Evolutionary conservation across 2,888 invertebrate genomes (phyloP), one percentile per base, ranked within the genome.

Genomic region (Odiellus spinosus): DNA sequence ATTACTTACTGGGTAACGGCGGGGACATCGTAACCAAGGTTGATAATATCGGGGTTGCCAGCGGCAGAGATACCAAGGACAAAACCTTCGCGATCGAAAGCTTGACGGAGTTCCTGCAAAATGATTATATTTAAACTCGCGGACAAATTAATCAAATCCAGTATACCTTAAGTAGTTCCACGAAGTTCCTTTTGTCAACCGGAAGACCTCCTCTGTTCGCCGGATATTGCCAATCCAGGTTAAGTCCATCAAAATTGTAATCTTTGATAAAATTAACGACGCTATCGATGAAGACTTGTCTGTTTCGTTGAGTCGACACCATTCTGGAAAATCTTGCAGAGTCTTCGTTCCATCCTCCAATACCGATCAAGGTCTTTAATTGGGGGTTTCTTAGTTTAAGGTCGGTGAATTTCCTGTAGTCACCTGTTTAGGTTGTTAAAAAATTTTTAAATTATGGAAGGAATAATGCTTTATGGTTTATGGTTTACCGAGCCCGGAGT

Each of bases 171-270:
- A 82, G 78, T 17, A 88, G 67, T 0, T 68, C 61, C 0, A 82
- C 77, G 59, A 83, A 87, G 62, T 86, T 85, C 35, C 74, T 71
- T 58, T 78, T 81, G 61, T 88, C 87, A n/a, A 73, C 68, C 0
- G 80, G 76, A 11, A 65, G 67, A 0, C 87, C 87, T 0, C 80
- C 84, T 56, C 86, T 72, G 44, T 55, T 50, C 6, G 76, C 57
- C 0, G 86, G 86, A 60, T 81, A 86, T 63, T 52, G 50, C 55
- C 55, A 55, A 45, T 55, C 54, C 44, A 54, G 44, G 35, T 54
- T 53, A n/a, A 54, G 39, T 3, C 54, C 54, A 33, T 54, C 53
- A 20, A 54, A 54, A 8, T 51, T 26, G 44, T 54, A 45, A 19
- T 51, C 49, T 35, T 44, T 32, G n/a, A 54, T 32, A 14, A 54